phyloP scores from a whole-genome alignment of 1,140 invertebrate genomes.

The Panagrolaimus sp. region DNA sequence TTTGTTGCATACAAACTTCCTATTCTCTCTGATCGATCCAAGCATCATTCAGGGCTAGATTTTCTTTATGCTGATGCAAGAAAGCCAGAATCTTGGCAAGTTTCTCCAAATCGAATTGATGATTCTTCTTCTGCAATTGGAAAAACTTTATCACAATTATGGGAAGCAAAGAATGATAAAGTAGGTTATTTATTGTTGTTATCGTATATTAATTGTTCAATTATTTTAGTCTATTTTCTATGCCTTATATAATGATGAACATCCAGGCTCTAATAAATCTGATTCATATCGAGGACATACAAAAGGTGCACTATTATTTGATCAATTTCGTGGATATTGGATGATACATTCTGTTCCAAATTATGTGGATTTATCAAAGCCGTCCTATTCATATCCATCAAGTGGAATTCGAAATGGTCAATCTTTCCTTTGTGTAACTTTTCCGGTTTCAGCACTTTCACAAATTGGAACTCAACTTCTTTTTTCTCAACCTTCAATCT shows the following conservation, averaged over 20 bases:
- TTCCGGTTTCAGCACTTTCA: conserved; percentile 68
- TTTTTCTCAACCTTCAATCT: conserved; percentile 19
- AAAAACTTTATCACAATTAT: not conserved
- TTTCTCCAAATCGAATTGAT: conserved; percentile 17
- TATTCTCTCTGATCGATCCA: conserved; percentile 16
- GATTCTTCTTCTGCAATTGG: conserved; percentile 19
- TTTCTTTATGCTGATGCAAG: conserved; percentile 22
- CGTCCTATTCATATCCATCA: conserved; percentile 70
- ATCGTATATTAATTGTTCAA: not conserved
- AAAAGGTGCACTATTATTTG: conserved; percentile 68
- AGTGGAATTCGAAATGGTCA: conserved; percentile 74
- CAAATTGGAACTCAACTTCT: conserved; percentile 65
- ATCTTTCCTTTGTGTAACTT: conserved; percentile 76
- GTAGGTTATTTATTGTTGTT: not conserved
- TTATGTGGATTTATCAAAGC: conserved; percentile 67
- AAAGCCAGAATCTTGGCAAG: conserved; percentile 17
- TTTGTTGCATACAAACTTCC: not conserved
- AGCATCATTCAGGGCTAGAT: conserved; percentile 1
- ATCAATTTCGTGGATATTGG: conserved; percentile 73
- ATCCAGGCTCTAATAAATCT: not conserved
- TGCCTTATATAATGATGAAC: conserved; percentile 20
- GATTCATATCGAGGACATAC: conserved; percentile 10
- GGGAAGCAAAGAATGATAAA: conserved; percentile 4
- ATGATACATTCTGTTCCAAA: conserved; percentile 82
- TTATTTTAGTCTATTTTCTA: conserved; percentile 10